Percentiles rank a stretch among this genome's conserved stretches.
Evolutionary conservation across 2,113 vertebrate genomes (phyloP).

Genomic region (Astur gentilis): DNA sequence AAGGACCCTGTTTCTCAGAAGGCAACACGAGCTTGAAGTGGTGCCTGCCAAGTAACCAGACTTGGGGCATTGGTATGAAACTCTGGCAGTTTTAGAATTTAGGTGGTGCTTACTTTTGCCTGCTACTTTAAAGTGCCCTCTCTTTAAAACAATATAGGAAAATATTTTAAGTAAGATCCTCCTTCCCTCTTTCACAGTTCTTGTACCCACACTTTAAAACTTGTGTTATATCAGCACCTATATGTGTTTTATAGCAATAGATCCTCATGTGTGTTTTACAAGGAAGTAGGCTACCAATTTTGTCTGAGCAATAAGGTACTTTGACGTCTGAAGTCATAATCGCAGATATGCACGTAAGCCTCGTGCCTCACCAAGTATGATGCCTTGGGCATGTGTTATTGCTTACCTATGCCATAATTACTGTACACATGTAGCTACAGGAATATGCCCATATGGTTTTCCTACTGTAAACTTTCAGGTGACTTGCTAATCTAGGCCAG

Average conservation of each 20-base stretch:
- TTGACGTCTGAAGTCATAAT: slow-evolving; percentile 51
- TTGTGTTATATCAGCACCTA: background rate
- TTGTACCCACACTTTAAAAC: background rate
- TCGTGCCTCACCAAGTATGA: slow-evolving; percentile 56
- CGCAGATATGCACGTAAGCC: slow-evolving; percentile 25
- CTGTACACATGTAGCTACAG: slow-evolving; percentile 57
- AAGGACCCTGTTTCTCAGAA: background rate
- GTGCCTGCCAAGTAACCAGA: background rate
- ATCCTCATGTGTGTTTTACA: slow-evolving; percentile 15
- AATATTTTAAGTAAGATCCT: background rate
- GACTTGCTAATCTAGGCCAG: slow-evolving; percentile 16
- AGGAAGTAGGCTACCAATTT: slow-evolving; percentile 49
- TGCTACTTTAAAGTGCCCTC: background rate
- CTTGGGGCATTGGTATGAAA: background rate
- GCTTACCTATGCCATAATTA: slow-evolving; percentile 41
- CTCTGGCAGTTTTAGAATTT: background rate
- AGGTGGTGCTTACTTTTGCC: background rate
- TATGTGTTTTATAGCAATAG: background rate
- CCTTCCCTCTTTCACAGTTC: background rate
- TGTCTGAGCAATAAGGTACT: slow-evolving; percentile 60
- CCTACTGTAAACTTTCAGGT: slow-evolving; percentile 45
- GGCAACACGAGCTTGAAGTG: background rate
- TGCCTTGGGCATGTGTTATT: slow-evolving; percentile 47
- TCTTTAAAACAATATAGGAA: background rate
- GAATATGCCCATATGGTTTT: slow-evolving; percentile 42